Evolutionary conservation across 2,888 invertebrate genomes (phyloP), one percentile per base, ranked within the genome.

Genomic region (Resseliella maxima): DNA sequence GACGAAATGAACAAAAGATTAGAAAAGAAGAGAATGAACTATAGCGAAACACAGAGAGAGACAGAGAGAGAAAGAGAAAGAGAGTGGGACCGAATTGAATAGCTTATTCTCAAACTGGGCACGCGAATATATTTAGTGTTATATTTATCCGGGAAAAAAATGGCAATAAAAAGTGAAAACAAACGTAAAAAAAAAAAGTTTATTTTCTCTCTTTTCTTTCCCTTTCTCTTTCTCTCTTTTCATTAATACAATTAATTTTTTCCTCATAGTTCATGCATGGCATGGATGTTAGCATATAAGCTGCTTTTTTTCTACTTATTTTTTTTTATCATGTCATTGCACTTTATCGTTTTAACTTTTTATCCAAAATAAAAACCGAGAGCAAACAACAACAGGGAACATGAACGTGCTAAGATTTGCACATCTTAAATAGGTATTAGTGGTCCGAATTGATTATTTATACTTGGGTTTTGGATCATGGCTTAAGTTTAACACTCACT

Each of bases 361-460:
- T 12, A 41, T 41, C 41, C 41, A 41, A 41, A 41, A 41, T 8
- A 41, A 41, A 41, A 41, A 41, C 5, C 41, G 12, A 41, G 12
- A 8, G 12, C 5, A 41, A 41, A 12, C 46, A 50, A 18, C 8
- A 15, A 50, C 46, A 50, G 18, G 18, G 18, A 50, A 59, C 18
- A 59, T 59, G 2, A 59, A 31, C 35, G 31, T n/a, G 31, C 35
- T 15, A 27, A 72, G 18, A 72, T 2, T 72, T 72, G 31, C 15
- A 72, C n/a, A 31, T 72, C 72, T 31, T 72, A 24, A 59, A 59
- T 59, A 59, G 59, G 24, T 59, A 59, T 59, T 27, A 72, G 31
- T 72, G 72, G 72, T 72, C 72, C 72, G 72, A 72, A 72, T 72
- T 72, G 72, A 72, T 72, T 72, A 72, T 72, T 72, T 12, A 72